Base-by-base conservation (phyloP, 2,113 vertebrate species). In the Gallinago paraguaiae region DNA sequence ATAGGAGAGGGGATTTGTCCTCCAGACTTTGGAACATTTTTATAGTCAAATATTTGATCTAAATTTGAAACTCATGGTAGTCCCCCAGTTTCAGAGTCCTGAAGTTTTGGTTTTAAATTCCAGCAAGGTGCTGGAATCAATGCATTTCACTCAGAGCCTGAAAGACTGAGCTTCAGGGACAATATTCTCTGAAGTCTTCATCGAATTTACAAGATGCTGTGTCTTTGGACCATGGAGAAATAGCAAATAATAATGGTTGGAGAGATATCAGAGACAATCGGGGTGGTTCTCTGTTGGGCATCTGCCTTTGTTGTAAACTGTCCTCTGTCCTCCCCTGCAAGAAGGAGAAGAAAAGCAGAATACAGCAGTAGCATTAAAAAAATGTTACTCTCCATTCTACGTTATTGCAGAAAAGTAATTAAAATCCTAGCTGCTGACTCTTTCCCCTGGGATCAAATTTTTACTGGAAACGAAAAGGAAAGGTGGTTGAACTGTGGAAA, bases 401-500 rank as follows among this genome's bases (percentile, higher is more conserved):
- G 20, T 96, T 97, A 91, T 95, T 96, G 93, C 97, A 98, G 96
- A 96, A 96, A 98, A 98, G 97, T 96, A 98, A 98, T 98, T 98
- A 98, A 98, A 98, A 98, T 94, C 97, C 96, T 97, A 97, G 96
- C 96, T 97, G 97, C 97, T 98, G 97, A 97, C 90, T 97, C 92
- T 76, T 94, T 97, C 96, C 98, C 97, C 37, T 16, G 93, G 98
- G 98, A 98, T 94, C 95, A 94, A 96, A 97, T 98, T 98, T 98
- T 98, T 98, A 98, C 98, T 98, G 98, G 98, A 98, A 98, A 96
- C 70, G 87, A 97, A 93, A 96, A 97, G 96, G 97, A 96, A 98
- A 98, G 98, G 98, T 98, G 97, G 98, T 98, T 98, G 97, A 87
- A 95, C 98, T 97, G 97, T 98, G 98, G 98, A 98, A 98, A 98